Percentiles rank a stretch among this genome's conserved stretches.
phyloP scores from a whole-genome alignment of 2,113 vertebrate species.

The Lonchura striata region DNA sequence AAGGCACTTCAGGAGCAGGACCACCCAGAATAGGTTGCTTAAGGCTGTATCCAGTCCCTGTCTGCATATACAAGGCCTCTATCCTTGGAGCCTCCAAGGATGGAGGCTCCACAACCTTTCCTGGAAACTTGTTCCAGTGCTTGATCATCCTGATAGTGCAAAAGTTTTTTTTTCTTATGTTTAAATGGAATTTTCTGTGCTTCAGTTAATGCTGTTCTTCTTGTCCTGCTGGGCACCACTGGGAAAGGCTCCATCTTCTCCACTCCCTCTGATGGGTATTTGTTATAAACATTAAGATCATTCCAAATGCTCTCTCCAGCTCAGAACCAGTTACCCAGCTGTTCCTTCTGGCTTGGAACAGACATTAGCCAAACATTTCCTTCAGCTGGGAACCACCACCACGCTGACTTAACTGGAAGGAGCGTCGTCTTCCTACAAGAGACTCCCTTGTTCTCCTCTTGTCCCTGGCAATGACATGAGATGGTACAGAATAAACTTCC shows the following conservation, averaged over 20 bases:
- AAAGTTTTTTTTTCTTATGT: neutral
- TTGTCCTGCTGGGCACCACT: neutral
- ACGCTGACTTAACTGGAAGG: accelerated
- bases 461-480: neutral
- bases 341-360: neutral
- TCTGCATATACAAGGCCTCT: neutral
- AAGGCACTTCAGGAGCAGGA: neutral
- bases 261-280: neutral
- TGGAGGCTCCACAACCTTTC: neutral
- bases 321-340: neutral
- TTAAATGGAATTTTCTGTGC: neutral
- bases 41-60: neutral
- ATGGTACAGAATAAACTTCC: neutral
- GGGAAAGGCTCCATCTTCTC: neutral
- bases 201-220: neutral
- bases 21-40: neutral
- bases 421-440: neutral
- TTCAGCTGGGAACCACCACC: neutral
- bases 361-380: accelerated
- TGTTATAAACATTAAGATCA: neutral
- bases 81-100: neutral
- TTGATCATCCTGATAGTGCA: neutral
- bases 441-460: neutral
- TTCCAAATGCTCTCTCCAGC: neutral
- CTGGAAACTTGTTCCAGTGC: neutral